These are phyloP conservation scores for Megalopta genalis DNA, from an alignment of 1,140 invertebrate species.

Conservation along the genomic window DNA sequence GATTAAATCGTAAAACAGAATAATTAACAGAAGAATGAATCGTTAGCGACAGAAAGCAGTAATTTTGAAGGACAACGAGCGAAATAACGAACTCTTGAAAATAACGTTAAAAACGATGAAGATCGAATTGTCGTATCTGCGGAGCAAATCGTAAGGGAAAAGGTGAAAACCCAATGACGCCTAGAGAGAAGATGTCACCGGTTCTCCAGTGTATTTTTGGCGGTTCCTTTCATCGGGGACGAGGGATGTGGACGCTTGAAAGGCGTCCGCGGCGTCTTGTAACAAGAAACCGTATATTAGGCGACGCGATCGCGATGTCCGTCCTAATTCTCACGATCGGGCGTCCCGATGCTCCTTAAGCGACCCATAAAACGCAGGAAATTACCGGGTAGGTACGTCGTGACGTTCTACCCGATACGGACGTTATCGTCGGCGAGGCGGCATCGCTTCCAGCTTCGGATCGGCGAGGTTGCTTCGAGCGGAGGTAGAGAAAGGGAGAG, in stretches of 20 bases:
- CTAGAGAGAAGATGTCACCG: too few relatives aligned
- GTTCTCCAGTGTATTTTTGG: too few relatives aligned
- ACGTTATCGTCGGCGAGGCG: conserved; percentile 63
- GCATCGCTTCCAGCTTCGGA: conserved; percentile 47
- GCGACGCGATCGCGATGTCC: conserved; percentile 59
- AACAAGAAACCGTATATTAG: conserved; percentile 31
- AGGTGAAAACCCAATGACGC: too few relatives aligned
- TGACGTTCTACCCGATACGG: conserved; percentile 68
- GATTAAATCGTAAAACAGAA: too few relatives aligned
- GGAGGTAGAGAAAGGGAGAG: not conserved
- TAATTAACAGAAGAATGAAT: too few relatives aligned
- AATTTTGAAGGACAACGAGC: too few relatives aligned
- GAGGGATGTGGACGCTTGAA: not conserved
- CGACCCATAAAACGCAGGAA: conserved; percentile 77
- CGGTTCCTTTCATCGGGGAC: not conserved
- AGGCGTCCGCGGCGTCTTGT: not conserved
- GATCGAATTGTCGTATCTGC: too few relatives aligned
- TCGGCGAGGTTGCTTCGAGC: conserved; percentile 10
- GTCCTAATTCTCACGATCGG: conserved; percentile 74
- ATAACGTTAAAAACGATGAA: too few relatives aligned
- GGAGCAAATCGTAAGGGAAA: too few relatives aligned
- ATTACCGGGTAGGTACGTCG: conserved; percentile 72
- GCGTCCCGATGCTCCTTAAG: conserved; percentile 70
- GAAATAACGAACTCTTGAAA: too few relatives aligned
- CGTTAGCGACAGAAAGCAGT: too few relatives aligned